Evolutionary conservation across 2,888 invertebrate species (phyloP).

Genomic region (Drosophila atripex): DNA sequence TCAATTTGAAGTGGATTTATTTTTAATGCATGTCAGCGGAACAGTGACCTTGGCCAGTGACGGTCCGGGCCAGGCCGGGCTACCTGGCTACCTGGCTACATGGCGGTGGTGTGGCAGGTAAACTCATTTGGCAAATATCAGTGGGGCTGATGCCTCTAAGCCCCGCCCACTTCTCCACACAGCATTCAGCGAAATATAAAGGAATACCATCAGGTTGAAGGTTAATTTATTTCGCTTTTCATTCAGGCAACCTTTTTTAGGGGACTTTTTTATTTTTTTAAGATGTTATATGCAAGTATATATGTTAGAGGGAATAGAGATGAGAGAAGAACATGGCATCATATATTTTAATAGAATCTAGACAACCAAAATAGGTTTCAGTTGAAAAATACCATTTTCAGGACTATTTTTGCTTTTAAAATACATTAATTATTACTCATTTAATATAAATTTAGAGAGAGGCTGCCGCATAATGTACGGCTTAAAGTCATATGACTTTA

Average conservation of each 20-base stretch:
- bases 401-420: too few species aligned
- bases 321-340: too few species aligned
- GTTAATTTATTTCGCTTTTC: slow-evolving; percentile 13
- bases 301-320: too few species aligned
- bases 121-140: slow-evolving; percentile 30
- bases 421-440: too few species aligned
- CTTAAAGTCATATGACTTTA: too few species aligned
- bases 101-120: slow-evolving; percentile 1
- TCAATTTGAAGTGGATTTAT: slow-evolving; percentile 47
- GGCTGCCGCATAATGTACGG: too few species aligned
- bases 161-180: neutral
- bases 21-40: slow-evolving; percentile 43
- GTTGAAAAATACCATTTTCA: too few species aligned
- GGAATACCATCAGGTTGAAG: slow-evolving; percentile 3
- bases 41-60: slow-evolving; percentile 45
- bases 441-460: too few species aligned
- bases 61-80: neutral
- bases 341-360: too few species aligned
- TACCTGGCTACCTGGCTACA: neutral
- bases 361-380: too few species aligned
- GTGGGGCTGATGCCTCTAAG: slow-evolving; percentile 5
- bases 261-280: neutral
- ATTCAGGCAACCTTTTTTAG: neutral
- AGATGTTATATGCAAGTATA: too few species aligned
- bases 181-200: neutral